Conservation (phyloP, 1,140 invertebrate genomes). For the Leptinotarsa texana region DNA sequence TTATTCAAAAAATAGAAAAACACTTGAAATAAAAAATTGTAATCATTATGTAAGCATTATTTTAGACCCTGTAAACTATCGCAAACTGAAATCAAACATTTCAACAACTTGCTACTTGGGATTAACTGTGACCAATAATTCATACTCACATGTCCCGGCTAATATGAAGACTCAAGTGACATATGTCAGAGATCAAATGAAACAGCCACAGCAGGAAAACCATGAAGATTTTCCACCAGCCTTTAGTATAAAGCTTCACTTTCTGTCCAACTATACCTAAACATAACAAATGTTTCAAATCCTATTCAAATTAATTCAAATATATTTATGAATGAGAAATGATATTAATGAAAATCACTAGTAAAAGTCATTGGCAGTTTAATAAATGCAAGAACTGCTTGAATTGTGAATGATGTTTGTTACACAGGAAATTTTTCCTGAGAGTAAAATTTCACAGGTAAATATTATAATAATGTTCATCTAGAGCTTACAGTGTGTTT, state of each 20-base stretch:
- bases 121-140: background rate
- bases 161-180: conserved; percentile 75
- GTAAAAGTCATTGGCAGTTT: conserved; percentile 1
- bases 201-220: conserved; percentile 75
- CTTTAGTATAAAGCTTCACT: conserved; percentile 63
- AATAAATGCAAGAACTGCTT: no score
- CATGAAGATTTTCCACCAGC: conserved; percentile 70
- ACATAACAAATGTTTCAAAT: conserved; percentile 27
- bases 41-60: no score
- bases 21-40: no score
- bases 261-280: conserved; percentile 50
- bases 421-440: no score
- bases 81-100: no score
- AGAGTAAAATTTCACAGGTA: no score
- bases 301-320: conserved; percentile 1
- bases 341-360: background rate
- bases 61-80: no score
- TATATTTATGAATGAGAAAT: conserved; percentile 5
- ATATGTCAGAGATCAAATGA: conserved; percentile 76
- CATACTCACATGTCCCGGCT: conserved; percentile 73
- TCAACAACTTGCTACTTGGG: no score
- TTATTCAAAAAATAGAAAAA: no score
- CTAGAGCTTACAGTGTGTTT: no score
- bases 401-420: no score
- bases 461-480: no score